phyloP scores from a whole-genome alignment of 2,888 invertebrate genomes.

The Julus scandinavius region DNA sequence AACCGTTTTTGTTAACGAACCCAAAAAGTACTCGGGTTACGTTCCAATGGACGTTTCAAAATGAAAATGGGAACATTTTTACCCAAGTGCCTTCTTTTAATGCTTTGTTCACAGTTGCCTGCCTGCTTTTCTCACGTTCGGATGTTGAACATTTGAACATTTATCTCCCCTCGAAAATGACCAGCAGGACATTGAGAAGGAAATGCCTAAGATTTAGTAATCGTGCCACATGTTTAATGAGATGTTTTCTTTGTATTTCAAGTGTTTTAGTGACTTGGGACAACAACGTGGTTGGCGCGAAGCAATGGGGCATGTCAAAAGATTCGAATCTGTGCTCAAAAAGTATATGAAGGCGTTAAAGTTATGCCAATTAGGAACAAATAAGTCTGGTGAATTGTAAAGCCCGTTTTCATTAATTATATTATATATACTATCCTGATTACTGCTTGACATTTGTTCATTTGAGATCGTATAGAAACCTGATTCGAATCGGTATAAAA shows the following conservation, averaged over 20 bases:
- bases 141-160: background rate
- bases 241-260: too few relatives aligned
- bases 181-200: background rate
- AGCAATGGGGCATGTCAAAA: background rate
- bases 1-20: constrained; percentile 10
- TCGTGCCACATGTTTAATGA: too few relatives aligned
- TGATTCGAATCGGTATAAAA: too few relatives aligned
- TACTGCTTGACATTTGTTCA: too few relatives aligned
- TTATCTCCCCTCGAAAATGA: background rate
- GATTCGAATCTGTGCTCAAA: too few relatives aligned
- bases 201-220: background rate
- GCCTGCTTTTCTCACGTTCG: background rate
- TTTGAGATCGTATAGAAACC: too few relatives aligned
- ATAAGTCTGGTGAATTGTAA: too few relatives aligned
- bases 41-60: background rate
- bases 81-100: background rate
- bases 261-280: background rate
- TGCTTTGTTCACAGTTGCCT: background rate
- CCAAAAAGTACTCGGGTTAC: background rate
- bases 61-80: background rate
- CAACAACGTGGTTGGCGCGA: background rate
- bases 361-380: too few relatives aligned
- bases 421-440: too few relatives aligned
- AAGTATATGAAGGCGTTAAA: too few relatives aligned
- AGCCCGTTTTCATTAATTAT: too few relatives aligned